phyloP scores from a whole-genome alignment of 1,140 invertebrate genomes.

The Oscheius sp. region DNA sequence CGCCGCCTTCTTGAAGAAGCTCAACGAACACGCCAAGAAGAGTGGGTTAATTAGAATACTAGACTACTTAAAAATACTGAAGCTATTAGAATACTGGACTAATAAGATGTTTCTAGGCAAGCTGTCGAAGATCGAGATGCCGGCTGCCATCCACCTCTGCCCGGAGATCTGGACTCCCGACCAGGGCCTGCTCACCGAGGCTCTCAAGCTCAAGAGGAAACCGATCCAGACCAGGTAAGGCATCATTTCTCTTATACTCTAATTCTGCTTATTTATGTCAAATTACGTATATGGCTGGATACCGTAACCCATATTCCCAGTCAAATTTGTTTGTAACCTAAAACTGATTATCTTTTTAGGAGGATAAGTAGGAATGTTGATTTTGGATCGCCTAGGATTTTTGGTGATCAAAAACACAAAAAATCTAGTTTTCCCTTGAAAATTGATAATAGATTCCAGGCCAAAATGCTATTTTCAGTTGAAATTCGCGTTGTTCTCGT shows the following conservation, averaged over 20 bases:
- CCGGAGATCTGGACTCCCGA: conserved; percentile 35
- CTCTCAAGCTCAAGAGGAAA: conserved; percentile 32
- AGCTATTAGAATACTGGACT: neutral
- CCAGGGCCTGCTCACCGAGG: conserved; percentile 29
- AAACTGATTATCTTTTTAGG: too few species aligned
- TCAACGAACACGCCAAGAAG: conserved; percentile 28
- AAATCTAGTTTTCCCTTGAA: too few species aligned
- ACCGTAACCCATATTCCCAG: neutral
- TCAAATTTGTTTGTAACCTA: too few species aligned
- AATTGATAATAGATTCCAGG: too few species aligned
- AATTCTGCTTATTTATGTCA: neutral
- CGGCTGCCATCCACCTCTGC: conserved; percentile 14
- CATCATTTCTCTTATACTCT: neutral
- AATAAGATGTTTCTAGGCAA: conserved; percentile 32
- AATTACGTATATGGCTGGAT: neutral
- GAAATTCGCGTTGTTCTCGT: too few species aligned
- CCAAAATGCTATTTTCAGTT: too few species aligned
- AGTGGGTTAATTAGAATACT: conserved; percentile 20
- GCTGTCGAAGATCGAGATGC: conserved; percentile 21
- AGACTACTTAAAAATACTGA: too few species aligned
- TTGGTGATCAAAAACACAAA: too few species aligned
- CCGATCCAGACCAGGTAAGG: conserved; percentile 18
- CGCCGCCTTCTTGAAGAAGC: conserved; percentile 21
- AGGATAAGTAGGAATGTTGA: too few species aligned
- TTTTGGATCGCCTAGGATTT: too few species aligned